A percentile compares a stretch with the other conserved stretches of the same genome.
Conservation (phyloP, 2,888 invertebrate genomes). For the Taenaris catops region DNA sequence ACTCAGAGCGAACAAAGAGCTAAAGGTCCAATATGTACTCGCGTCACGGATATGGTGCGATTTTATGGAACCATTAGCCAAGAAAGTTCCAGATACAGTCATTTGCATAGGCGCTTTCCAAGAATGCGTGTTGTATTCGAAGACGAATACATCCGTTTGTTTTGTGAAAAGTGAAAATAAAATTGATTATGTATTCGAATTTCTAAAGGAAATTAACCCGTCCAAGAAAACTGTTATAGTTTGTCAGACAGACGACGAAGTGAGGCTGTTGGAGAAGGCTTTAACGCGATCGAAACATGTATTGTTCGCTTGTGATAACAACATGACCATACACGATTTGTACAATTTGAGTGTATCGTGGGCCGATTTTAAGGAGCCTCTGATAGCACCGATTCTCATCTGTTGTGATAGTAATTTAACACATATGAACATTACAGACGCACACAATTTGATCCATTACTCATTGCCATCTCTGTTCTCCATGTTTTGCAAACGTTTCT, state of each 20-base stretch:
- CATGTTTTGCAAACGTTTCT: conserved; percentile 84
- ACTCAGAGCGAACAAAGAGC: conserved; percentile 52
- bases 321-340: conserved; percentile 57
- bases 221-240: conserved; percentile 81
- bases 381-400: conserved; percentile 76
- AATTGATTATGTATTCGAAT: conserved; percentile 55
- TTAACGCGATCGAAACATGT: conserved; percentile 36
- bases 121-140: conserved; percentile 87
- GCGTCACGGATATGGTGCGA: conserved; percentile 83
- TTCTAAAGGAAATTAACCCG: conserved; percentile 61
- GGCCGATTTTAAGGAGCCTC: conserved; percentile 55
- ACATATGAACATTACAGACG: conserved; percentile 82
- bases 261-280: conserved; percentile 50
- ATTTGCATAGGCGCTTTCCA: conserved; percentile 85
- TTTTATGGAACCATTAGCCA: conserved; percentile 75
- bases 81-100: conserved; percentile 78
- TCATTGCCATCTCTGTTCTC: conserved; percentile 83
- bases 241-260: conserved; percentile 79
- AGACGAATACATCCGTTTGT: conserved; percentile 53
- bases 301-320: conserved; percentile 47
- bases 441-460: conserved; percentile 85
- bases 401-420: conserved; percentile 84
- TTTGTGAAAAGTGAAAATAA: conserved; percentile 62
- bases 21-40: conserved; percentile 79
- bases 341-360: conserved; percentile 54